Percentiles rank a stretch among this genome's conserved stretches.
phyloP scores from a whole-genome alignment of 2,113 vertebrate species.

The Channa maculata region DNA sequence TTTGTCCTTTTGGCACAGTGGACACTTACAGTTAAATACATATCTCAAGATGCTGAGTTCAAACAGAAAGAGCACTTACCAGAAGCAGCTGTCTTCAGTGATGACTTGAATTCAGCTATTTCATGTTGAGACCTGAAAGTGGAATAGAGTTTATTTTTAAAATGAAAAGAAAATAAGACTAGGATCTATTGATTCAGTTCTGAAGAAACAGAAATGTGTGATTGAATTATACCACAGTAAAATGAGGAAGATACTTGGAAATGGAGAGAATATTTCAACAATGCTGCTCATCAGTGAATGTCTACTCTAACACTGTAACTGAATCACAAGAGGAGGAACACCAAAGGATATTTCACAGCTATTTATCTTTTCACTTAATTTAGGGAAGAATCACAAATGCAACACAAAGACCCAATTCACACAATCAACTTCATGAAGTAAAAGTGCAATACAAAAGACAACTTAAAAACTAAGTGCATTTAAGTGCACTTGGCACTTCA shows the following conservation, averaged over 20 bases:
- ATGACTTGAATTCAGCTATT: not conserved
- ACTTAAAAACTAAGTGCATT: too few species aligned
- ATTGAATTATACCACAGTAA: not conserved
- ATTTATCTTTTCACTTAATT: too few species aligned
- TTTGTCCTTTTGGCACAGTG: not conserved
- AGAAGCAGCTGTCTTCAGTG: not conserved
- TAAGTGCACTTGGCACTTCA: too few species aligned
- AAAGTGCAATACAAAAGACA: too few species aligned
- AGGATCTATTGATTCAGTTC: not conserved
- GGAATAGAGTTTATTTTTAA: not conserved
- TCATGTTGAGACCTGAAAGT: slow-evolving; percentile 25
- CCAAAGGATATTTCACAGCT: too few species aligned
- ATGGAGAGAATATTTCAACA: not conserved
- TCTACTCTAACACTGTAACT: not conserved
- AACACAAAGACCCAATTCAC: too few species aligned
- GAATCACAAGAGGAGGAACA: too few species aligned
- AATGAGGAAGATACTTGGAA: not conserved
- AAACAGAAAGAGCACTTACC: slow-evolving; percentile 37
- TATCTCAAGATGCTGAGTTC: not conserved
- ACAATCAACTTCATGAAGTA: too few species aligned
- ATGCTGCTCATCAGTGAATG: not conserved
- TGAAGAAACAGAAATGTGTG: not conserved
- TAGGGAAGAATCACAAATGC: too few species aligned
- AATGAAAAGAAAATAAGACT: not conserved
- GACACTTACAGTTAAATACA: not conserved